Evolutionary conservation across 2,113 vertebrate species (phyloP).

Genomic region (Lipophrys pholis): DNA sequence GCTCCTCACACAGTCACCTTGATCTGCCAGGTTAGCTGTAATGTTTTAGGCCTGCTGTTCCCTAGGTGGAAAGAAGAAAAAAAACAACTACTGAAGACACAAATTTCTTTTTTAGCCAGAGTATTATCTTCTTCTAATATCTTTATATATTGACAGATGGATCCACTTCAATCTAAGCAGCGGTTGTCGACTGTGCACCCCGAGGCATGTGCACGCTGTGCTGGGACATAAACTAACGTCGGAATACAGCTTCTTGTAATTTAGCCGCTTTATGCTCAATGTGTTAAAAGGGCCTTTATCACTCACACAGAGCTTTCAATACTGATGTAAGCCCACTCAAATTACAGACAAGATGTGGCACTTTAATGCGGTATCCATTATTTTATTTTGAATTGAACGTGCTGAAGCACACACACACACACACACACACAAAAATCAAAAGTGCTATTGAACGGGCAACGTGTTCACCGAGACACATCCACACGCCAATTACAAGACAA

Average conservation of each 20-base stretch:
- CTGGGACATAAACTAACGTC: neutral
- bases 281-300: neutral
- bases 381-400: conserved; percentile 8
- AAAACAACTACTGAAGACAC: no score
- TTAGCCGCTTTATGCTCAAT: neutral
- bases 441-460: neutral
- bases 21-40: no score
- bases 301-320: conserved; percentile 2
- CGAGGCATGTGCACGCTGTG: neutral
- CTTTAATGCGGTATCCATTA: conserved; percentile 27
- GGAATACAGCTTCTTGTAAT: neutral
- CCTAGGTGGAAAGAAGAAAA: no score
- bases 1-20: no score
- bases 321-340: conserved; percentile 26
- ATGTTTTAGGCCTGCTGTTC: no score
- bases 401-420: neutral
- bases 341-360: conserved; percentile 25
- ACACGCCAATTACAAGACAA: conserved; percentile 28
- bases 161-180: no score
- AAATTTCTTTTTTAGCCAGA: no score
- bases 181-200: neutral
- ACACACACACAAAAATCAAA: neutral
- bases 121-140: no score
- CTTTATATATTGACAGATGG: no score
- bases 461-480: neutral